Percentiles rank a stretch among this genome's conserved stretches.
phyloP scores from a whole-genome alignment of 1,140 invertebrate genomes.

The Trichonephila inaurata region DNA sequence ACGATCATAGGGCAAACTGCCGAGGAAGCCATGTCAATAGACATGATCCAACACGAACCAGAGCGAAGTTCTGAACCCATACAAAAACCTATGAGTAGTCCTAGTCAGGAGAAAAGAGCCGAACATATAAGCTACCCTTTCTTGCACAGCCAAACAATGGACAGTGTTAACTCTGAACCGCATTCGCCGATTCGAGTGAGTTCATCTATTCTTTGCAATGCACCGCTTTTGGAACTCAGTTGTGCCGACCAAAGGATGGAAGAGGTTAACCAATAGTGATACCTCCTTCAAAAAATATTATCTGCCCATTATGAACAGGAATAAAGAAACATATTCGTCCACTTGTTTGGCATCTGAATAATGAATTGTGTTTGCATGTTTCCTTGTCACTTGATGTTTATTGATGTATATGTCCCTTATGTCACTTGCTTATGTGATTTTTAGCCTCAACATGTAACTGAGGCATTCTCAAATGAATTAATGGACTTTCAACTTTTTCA shows the following conservation, averaged over 20 bases:
- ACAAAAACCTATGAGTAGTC: constrained; percentile 39
- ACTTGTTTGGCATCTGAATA: neutral
- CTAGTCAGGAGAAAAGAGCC: constrained; percentile 56
- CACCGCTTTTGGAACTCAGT: constrained; percentile 12
- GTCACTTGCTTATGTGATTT: neutral
- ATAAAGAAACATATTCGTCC: neutral
- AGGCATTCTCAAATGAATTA: neutral
- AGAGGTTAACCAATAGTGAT: constrained; percentile 56
- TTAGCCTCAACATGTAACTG: neutral
- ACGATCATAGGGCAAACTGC: neutral
- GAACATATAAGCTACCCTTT: constrained; percentile 51
- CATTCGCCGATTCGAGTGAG: neutral
- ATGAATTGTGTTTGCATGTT: neutral
- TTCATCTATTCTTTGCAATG: constrained; percentile 3
- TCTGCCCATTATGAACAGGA: neutral
- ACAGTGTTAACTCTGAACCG: constrained; percentile 11
- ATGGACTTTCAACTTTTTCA: neutral
- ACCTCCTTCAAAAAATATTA: neutral
- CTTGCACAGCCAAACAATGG: constrained; percentile 44
- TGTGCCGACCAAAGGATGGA: constrained; percentile 35
- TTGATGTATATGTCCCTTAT: neutral
- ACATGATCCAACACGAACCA: neutral
- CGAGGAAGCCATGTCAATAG: constrained; percentile 21
- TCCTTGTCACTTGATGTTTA: neutral
- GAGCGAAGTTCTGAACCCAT: constrained; percentile 23